Evolutionary conservation across 2,888 invertebrate species (phyloP), one percentile per base, ranked within the genome.

Genomic region (Andricus quercusramuli): DNA sequence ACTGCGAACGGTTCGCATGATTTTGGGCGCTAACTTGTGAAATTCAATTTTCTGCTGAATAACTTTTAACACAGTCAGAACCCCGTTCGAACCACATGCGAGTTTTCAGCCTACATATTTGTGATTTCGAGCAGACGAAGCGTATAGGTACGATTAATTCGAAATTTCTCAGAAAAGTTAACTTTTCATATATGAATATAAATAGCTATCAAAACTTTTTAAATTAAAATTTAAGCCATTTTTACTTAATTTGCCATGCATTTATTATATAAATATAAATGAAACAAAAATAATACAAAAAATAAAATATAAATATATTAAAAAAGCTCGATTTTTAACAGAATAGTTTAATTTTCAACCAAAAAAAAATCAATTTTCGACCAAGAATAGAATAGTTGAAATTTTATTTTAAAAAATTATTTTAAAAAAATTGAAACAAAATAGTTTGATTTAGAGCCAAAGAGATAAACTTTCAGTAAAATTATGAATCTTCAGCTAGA

Each of bases 1-100:
- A 70, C 70, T 56, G 29, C n/a, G 32, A 70, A 51, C 51, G 70
- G 70, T 70, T 70, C 70, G 29, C 70, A 70, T 70, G 51, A 70
- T 51, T 70, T 70, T 29, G 70, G 13, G 17, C 9, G 25, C 29
- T 51, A 70, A 70, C 70, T 70, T 70, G 25, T 17, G 8, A 70
- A 70, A 70, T 70, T 70, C 51, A 51, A 51, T 47, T 70, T 70
- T 70, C 32, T 32, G 51, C 17, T 51, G 70, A 25, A 20, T 70
- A 70, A 70, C 47, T 70, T 70, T 70, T 70, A 70, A 70, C 70
- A n/a, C 11, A 70, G 51, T 70, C 70, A 70, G 47, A 32, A 29
- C 70, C 51, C 9, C 20, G 51, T 51, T 70, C 29, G 70, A 70
- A 51, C 51, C 20, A 17, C 51, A 32, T n/a, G 32, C 51, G 29